These are phyloP conservation scores for Proctacanthus coquilletti DNA, from an alignment of 1,140 invertebrate species.

Conservation along the genomic window DNA sequence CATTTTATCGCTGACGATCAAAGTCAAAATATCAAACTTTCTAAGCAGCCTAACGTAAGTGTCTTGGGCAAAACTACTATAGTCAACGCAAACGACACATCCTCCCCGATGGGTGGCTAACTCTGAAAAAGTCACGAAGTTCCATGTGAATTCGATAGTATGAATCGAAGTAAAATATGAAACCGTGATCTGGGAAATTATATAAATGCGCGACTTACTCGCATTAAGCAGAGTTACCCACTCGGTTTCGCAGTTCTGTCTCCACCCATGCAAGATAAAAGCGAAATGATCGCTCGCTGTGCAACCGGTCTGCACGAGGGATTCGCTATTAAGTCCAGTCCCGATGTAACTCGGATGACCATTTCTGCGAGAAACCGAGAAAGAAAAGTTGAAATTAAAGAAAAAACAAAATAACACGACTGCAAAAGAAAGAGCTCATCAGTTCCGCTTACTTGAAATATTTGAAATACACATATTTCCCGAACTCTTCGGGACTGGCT, in stretches of 20 bases:
- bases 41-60: constrained; percentile 2
- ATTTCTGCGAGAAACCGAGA: no score
- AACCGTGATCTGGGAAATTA: background rate
- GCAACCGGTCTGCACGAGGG: background rate
- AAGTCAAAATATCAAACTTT: constrained; percentile 3
- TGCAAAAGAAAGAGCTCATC: no score
- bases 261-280: constrained; percentile 5
- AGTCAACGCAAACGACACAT: constrained; percentile 7
- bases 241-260: constrained; percentile 1
- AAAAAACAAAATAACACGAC: no score
- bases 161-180: no score
- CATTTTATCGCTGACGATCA: background rate
- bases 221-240: constrained; percentile 3
- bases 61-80: background rate
- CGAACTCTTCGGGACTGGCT: no score
- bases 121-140: no score
- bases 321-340: no score
- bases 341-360: no score
- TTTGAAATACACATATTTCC: no score
- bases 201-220: constrained; percentile 1
- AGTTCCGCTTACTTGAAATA: no score
- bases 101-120: constrained; percentile 5
- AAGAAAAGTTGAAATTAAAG: no score
- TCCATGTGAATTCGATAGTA: no score
- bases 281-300: constrained; percentile 2